Evolutionary conservation across 2,888 invertebrate genomes (phyloP), one percentile per base, ranked within the genome.

Genomic region (Catonia carolina): DNA sequence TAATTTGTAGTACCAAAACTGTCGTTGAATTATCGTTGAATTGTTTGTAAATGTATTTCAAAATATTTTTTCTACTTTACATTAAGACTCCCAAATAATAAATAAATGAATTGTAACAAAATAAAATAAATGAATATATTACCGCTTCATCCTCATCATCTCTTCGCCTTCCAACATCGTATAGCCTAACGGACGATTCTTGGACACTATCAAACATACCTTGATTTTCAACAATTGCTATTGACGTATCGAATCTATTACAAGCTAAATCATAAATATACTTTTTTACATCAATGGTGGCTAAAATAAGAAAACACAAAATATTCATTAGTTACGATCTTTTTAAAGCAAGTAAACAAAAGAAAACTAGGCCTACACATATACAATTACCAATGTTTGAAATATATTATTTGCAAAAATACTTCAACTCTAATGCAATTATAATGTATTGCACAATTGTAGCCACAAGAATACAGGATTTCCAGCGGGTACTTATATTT

Each of bases 231-330:
- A 97, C 91, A 0, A 96, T 77, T 0, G 92, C 91, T 61, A 97
- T 85, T 72, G 90, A 89, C 27, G 87, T 87, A 66, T 95, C 95
- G 68, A 80, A 83, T 45, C 82, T 80, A 66, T 92, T 91, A 58
- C 90, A 85, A 56, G 87, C 84, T 62, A 98, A 74, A 68, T 89
- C 89, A 71, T 89, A 88, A 55, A 97, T 90, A 66, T 87, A 89
- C 61, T 87, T 83, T 70, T 93, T 93, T 15, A 94, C 90, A 75
- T 97, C 96, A 62, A 92, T 85, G 0, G 96, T 97, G 0, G 95
- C 93, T 85, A 76, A 47, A 72, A 73, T 10, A 31, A n/a, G 51
- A 31, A 35, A 51, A 33, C 33, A 33, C 33, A 33, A 33, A 33
- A 10, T 33, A 33, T 33, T 33, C 8, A 7, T 33, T n/a, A n/a